A percentile compares a stretch with the other conserved stretches of the same genome.
phyloP scores from a whole-genome alignment of 2,797 vertebrate species.

The Dromococcyx pavoninus region DNA sequence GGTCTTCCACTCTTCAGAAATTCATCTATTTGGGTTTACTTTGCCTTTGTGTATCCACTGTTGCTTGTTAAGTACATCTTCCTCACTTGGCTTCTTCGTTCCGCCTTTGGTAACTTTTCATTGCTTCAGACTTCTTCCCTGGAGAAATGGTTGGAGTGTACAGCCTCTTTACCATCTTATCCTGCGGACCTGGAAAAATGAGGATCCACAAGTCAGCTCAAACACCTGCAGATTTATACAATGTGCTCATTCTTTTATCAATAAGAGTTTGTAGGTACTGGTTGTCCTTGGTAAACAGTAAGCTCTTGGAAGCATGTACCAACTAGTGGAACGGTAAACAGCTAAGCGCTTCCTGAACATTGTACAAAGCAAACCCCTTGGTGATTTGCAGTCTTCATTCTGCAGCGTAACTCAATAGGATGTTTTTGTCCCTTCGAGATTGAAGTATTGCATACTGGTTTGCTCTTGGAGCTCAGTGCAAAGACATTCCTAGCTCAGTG shows the following conservation, averaged over 20 bases:
- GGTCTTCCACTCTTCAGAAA: not conserved
- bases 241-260: rapidly evolving
- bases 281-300: not conserved
- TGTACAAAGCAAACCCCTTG: not conserved
- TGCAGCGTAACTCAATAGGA: not conserved
- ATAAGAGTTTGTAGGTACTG: not conserved
- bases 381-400: not conserved
- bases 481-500: not conserved
- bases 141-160: not conserved
- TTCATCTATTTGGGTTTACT: not conserved
- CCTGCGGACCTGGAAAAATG: not conserved
- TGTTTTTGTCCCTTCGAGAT: not conserved
- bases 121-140: not conserved
- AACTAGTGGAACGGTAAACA: not conserved
- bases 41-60: not conserved
- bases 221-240: rapidly evolving
- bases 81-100: not conserved
- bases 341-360: not conserved
- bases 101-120: not conserved
- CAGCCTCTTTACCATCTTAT: not conserved
- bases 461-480: not conserved
- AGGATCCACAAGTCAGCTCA: not conserved
- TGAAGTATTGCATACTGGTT: not conserved
- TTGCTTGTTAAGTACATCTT: not conserved
- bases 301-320: not conserved